Evolutionary conservation across 2,113 vertebrate species (phyloP).

Genomic region (Ptychochromis oligacanthus): DNA sequence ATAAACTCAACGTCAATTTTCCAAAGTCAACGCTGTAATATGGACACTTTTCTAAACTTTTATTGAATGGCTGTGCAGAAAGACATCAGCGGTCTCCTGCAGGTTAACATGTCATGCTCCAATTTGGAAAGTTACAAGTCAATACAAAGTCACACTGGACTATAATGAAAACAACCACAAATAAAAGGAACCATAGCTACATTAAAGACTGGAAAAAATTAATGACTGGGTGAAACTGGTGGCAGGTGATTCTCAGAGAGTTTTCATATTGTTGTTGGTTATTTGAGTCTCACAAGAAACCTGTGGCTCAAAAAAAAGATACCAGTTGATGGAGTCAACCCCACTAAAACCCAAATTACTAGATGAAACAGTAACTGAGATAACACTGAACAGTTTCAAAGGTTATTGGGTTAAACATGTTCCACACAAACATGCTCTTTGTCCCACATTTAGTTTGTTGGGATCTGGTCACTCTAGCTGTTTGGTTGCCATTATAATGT

Average conservation of each 20-base stretch:
- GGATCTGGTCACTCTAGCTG: not conserved
- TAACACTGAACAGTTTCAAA: not conserved
- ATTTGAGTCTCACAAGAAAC: not conserved
- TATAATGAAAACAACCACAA: not conserved
- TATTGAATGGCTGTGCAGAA: not conserved
- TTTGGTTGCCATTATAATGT: not conserved
- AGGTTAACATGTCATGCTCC: not conserved
- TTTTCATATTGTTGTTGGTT: not conserved
- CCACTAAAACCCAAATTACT: not conserved
- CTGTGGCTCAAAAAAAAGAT: not conserved
- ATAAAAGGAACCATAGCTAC: not conserved
- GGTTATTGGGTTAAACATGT: not conserved
- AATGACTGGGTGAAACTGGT: not conserved
- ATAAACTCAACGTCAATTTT: too few species aligned
- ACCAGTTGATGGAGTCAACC: not conserved
- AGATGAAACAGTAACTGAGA: not conserved
- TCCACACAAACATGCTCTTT: not conserved
- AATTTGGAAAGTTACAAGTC: not conserved
- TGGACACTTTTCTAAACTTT: not conserved
- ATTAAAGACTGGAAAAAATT: not conserved
- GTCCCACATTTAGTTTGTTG: not conserved
- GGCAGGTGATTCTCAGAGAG: not conserved
- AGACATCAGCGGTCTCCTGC: not conserved
- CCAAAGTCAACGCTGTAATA: not conserved
- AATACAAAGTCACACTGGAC: accelerated